phyloP scores from a whole-genome alignment of 1,140 invertebrate genomes.

The Marisa cornuarietis region DNA sequence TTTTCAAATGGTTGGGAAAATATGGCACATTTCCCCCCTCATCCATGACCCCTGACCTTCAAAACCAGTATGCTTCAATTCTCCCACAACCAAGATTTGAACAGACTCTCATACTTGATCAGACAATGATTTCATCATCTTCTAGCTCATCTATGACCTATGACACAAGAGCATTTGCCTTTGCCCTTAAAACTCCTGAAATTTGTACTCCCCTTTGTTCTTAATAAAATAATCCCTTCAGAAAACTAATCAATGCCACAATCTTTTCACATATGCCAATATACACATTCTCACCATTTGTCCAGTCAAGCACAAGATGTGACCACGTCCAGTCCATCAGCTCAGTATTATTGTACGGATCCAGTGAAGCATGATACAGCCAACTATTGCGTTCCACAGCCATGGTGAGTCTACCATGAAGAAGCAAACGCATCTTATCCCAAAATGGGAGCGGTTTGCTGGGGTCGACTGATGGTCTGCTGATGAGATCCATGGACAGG shows the following conservation, averaged over 20 bases:
- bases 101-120: too few species aligned
- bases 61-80: too few species aligned
- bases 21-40: too few species aligned
- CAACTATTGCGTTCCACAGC: constrained; percentile 87
- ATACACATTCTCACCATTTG: constrained; percentile 77
- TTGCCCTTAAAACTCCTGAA: too few species aligned
- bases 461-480: constrained; percentile 91
- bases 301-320: constrained; percentile 92
- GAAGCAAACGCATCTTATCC: constrained; percentile 93
- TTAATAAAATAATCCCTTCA: neutral
- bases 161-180: too few species aligned
- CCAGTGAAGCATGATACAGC: constrained; percentile 90
- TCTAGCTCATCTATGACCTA: too few species aligned
- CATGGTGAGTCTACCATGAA: constrained; percentile 92
- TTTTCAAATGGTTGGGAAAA: too few species aligned
- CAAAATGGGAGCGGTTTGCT: constrained; percentile 91
- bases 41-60: too few species aligned
- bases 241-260: neutral
- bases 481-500: constrained; percentile 79
- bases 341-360: constrained; percentile 98
- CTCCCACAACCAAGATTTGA: too few species aligned
- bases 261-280: neutral
- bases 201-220: neutral
- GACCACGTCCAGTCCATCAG: constrained; percentile 97
- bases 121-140: too few species aligned